These are phyloP conservation scores for Premnoplex brunnescens DNA, from an alignment of 2,797 vertebrate genomes.

Conservation along the genomic window DNA sequence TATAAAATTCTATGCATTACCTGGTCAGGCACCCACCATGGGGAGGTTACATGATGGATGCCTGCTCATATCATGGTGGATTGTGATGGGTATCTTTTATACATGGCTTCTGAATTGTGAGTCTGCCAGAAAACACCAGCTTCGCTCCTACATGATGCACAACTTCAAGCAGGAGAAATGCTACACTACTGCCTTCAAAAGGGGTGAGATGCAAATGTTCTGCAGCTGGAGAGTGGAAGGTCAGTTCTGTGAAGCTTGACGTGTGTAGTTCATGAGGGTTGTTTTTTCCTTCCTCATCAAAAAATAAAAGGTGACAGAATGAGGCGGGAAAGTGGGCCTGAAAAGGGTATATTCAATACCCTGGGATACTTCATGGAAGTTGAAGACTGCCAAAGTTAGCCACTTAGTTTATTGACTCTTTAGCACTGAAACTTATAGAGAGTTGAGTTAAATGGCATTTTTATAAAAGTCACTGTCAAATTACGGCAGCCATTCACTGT, in stretches of 20 bases:
- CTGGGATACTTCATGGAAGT: neutral
- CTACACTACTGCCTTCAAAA: neutral
- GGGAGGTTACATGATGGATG: neutral
- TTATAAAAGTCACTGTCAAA: slow-evolving; percentile 14
- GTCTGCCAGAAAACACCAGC: neutral
- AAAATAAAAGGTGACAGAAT: neutral
- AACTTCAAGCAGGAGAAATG: neutral
- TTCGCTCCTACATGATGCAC: neutral
- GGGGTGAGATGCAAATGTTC: accelerated
- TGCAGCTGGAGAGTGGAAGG: neutral
- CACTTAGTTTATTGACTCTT: neutral
- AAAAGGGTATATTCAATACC: neutral
- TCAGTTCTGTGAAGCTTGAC: neutral
- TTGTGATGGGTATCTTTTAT: neutral
- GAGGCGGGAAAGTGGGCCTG: neutral
- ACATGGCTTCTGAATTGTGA: neutral
- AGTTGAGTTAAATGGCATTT: neutral
- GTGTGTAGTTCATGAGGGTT: neutral
- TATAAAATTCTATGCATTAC: neutral
- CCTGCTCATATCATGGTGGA: neutral
- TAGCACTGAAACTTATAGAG: neutral
- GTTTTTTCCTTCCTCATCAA: neutral
- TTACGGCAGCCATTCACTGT: slow-evolving; percentile 37
- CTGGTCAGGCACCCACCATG: neutral
- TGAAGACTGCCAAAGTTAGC: neutral